Conservation (phyloP, 2,797 vertebrate genomes). For the Ispidina lecontei region DNA sequence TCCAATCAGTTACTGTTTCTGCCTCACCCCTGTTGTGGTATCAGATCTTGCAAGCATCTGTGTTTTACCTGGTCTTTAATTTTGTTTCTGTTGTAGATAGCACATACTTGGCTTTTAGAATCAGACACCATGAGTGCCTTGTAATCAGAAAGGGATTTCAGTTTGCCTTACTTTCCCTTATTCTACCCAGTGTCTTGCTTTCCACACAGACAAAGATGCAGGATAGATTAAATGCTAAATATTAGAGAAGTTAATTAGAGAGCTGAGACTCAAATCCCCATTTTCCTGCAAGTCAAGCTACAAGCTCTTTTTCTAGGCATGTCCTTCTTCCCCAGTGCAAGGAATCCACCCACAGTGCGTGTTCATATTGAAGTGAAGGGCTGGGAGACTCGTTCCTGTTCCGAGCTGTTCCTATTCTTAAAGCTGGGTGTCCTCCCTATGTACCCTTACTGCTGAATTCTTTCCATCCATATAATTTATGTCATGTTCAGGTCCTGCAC, state of each 20-base stretch:
- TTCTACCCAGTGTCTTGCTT: background rate
- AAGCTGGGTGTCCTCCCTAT: background rate
- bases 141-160: background rate
- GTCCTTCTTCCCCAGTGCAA: background rate
- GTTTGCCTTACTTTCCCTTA: background rate
- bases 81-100: background rate
- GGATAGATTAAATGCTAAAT: background rate
- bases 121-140: fast-evolving
- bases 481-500: background rate
- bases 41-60: background rate
- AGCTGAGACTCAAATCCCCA: background rate
- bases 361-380: background rate
- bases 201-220: background rate
- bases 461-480: background rate
- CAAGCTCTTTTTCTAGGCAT: background rate
- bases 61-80: background rate
- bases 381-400: background rate
- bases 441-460: background rate
- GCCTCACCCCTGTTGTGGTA: background rate
- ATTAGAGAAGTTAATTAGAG: background rate
- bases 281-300: background rate
- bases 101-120: background rate
- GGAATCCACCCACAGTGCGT: background rate
- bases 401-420: background rate
- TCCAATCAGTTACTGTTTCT: background rate